Base-by-base conservation (phyloP, 2,888 invertebrate species). In the Hyppa rectilinea region DNA sequence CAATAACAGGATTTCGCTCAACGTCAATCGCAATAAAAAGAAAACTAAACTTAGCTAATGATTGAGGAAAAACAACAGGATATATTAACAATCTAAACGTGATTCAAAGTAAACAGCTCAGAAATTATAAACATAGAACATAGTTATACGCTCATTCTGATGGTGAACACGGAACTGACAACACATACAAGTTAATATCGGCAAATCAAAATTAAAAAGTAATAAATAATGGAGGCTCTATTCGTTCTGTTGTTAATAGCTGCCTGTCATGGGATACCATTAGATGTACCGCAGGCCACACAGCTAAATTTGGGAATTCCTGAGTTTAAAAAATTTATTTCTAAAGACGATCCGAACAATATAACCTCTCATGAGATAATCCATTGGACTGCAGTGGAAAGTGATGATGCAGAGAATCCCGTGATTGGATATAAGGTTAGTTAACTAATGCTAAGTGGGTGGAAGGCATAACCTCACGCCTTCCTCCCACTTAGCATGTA, bases 401-500 rank as follows among this genome's bases (percentile, higher is more conserved):
- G 55, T 43, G 12, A 20, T 29, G 71, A 72, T 26, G 20, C 55
- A 23, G 47, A 47, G 2, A 40, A 72, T 50, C 73, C 71, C 36
- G 36, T 72, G 4, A 55, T 71, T 49, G 71, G 71, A 7, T 72
- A 71, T 20, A 71, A 63, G 71, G 71, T 71, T n/a, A n/a, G n/a
- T n/a, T n/a, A n/a, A n/a, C n/a, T n/a, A n/a, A n/a, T n/a, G n/a
- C n/a, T n/a, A n/a, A n/a, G n/a, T n/a, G n/a, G n/a, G n/a, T n/a
- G n/a, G n/a, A n/a, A n/a, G n/a, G n/a, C n/a, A n/a, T n/a, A n/a
- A n/a, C n/a, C n/a, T n/a, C n/a, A n/a, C n/a, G n/a, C n/a, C n/a
- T n/a, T n/a, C n/a, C n/a, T n/a, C n/a, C n/a, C n/a, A n/a, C n/a
- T n/a, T n/a, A n/a, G n/a, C n/a, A n/a, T n/a, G n/a, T n/a, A n/a